These are phyloP conservation scores for Cosmia trapezina DNA, from an alignment of 2,888 invertebrate genomes.

Conservation along the genomic window DNA sequence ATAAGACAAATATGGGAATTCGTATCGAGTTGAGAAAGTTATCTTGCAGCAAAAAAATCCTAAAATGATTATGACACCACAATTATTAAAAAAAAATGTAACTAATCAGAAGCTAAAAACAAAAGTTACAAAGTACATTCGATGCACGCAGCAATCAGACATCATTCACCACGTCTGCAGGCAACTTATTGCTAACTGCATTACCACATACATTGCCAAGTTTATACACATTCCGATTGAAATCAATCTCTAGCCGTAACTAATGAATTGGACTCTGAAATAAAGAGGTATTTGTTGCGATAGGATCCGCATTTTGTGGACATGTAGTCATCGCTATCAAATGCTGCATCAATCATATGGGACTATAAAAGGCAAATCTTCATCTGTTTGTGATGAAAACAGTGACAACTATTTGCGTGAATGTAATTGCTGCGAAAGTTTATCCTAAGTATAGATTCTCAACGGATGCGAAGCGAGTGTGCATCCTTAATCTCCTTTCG, in stretches of 20 bases:
- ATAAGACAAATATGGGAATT: neutral
- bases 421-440: neutral
- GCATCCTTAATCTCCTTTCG: conserved; percentile 26
- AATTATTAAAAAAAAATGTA: no score
- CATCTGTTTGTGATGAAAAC: neutral
- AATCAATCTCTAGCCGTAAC: conserved; percentile 57
- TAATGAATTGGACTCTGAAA: conserved; percentile 52
- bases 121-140: conserved; percentile 18
- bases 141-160: conserved; percentile 40
- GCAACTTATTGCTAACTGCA: conserved; percentile 33
- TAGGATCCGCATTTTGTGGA: neutral
- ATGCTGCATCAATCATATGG: neutral
- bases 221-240: conserved; percentile 58
- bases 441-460: neutral
- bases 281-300: conserved; percentile 42
- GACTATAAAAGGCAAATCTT: neutral
- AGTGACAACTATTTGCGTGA: conserved; percentile 10
- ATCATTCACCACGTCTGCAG: conserved; percentile 47
- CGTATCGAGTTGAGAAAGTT: neutral
- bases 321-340: conserved; percentile 7
- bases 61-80: neutral
- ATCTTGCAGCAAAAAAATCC: neutral
- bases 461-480: conserved; percentile 7
- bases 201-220: conserved; percentile 57
- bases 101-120: neutral